Conservation (phyloP, 2,888 invertebrate species). For the Oligia strigilis region DNA sequence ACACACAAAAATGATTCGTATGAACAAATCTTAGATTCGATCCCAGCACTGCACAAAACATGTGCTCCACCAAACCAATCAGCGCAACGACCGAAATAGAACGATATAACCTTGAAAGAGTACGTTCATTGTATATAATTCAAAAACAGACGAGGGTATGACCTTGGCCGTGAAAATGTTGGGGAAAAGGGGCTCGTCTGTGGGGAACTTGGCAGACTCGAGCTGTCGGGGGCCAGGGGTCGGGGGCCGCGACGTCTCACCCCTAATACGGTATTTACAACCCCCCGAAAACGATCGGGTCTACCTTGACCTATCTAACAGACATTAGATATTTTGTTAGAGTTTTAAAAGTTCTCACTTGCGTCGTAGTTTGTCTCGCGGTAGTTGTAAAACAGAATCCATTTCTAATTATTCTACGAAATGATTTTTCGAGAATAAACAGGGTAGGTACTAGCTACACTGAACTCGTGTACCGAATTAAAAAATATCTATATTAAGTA, state of each 20-base stretch:
- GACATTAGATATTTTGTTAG: not conserved
- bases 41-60: not conserved
- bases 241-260: constrained; percentile 12
- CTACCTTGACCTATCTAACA: constrained; percentile 38
- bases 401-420: not conserved
- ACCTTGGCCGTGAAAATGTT: constrained; percentile 35
- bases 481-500: not conserved
- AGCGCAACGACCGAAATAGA: not conserved
- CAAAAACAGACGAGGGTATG: constrained; percentile 22
- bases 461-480: not conserved
- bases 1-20: not conserved
- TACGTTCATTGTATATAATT: constrained; percentile 8
- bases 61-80: not conserved
- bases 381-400: not conserved
- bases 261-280: constrained; percentile 6
- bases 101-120: constrained; percentile 14
- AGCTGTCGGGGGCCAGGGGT: not conserved
- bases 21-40: not conserved
- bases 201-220: constrained; percentile 29
- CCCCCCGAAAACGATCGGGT: constrained; percentile 18
- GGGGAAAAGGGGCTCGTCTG: constrained; percentile 29
- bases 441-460: not conserved
- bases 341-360: not conserved
- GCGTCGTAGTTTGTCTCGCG: not conserved
- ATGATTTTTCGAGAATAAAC: not conserved